A percentile compares a stretch with the other conserved stretches of the same genome.
These are phyloP conservation scores for Protomyctophum bolini DNA, from an alignment of 2,113 vertebrate species.

Conservation along the genomic window DNA sequence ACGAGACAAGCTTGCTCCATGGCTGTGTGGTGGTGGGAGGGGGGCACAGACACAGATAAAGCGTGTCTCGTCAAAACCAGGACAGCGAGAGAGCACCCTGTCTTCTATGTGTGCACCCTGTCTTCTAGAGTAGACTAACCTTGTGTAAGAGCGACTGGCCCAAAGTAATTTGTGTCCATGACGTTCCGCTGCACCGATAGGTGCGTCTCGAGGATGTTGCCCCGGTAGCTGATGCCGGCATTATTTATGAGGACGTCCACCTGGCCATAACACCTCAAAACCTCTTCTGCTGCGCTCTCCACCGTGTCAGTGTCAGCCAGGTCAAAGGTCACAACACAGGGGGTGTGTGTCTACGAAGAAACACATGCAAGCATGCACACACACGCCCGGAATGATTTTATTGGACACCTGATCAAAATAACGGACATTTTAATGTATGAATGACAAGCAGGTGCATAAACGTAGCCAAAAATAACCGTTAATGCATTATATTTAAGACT, in stretches of 20 bases:
- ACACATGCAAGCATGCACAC: too few relatives aligned
- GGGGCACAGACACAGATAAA: too few relatives aligned
- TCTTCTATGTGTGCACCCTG: background rate
- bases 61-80: too few relatives aligned
- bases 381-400: background rate
- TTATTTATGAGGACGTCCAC: conserved; percentile 96
- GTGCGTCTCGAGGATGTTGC: conserved; percentile 84
- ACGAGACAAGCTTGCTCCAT: too few relatives aligned
- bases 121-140: conserved; percentile 73
- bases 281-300: conserved; percentile 80
- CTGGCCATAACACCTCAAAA: conserved; percentile 82
- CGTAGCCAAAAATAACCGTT: too few relatives aligned
- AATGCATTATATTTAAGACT: too few relatives aligned
- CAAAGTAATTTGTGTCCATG: conserved; percentile 98
- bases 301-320: conserved; percentile 79
- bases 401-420: too few relatives aligned
- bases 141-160: conserved; percentile 93
- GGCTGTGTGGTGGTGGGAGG: too few relatives aligned
- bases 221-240: conserved; percentile 94
- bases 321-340: conserved; percentile 86
- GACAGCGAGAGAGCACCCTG: too few relatives aligned
- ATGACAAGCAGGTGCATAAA: too few relatives aligned
- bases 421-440: too few relatives aligned
- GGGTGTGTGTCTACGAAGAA: conserved; percentile 77
- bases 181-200: conserved; percentile 88